phyloP scores from a whole-genome alignment of 1,140 invertebrate species.

The Bombus pascuorum region DNA sequence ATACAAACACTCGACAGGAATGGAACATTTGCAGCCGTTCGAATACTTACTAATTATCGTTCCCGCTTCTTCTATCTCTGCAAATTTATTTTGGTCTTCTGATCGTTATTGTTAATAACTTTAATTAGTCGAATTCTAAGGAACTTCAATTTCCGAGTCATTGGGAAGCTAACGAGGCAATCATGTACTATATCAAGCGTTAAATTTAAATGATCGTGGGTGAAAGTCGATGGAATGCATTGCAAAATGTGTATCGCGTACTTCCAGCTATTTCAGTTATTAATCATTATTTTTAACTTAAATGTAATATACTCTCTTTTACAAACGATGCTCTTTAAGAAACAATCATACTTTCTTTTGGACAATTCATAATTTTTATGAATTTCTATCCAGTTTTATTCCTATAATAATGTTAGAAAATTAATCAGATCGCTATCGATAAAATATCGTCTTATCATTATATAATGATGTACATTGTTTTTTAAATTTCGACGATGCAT shows the following conservation, averaged over 20 bases:
- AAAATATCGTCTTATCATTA: not conserved
- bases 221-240: constrained; percentile 5
- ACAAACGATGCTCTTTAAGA: no score
- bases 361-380: not conserved
- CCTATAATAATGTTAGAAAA: not conserved
- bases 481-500: no score
- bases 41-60: not conserved
- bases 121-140: not conserved
- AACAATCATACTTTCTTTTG: no score
- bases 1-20: constrained; percentile 4
- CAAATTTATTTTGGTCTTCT: not conserved
- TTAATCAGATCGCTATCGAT: not conserved
- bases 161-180: not conserved
- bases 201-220: not conserved
- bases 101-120: not conserved
- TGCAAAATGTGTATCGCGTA: constrained; percentile 1
- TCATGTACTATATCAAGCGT: not conserved
- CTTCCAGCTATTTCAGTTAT: no score
- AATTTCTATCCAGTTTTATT: not conserved
- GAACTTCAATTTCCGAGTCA: not conserved
- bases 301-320: not conserved
- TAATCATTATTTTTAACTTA: not conserved
- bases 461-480: no score
- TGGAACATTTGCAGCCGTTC: not conserved
- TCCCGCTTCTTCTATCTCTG: not conserved